Conservation (phyloP, 2,113 vertebrate species). For the Bothrops jararaca region DNA sequence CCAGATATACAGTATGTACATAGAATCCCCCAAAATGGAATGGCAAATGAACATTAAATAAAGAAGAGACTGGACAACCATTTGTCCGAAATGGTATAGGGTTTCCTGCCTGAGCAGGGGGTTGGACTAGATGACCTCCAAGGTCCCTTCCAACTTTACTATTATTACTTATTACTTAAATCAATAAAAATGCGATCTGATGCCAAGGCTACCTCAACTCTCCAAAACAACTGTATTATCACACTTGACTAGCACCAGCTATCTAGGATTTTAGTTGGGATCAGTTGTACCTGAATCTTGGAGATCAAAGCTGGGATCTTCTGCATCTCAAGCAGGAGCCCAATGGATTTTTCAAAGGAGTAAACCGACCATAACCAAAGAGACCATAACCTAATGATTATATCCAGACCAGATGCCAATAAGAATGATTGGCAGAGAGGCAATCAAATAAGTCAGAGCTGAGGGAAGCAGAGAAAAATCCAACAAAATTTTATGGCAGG, state of each 20-base stretch:
- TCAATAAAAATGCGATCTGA: background rate
- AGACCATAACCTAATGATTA: background rate
- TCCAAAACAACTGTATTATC: background rate
- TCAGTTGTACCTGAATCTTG: background rate
- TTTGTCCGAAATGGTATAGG: too few species aligned
- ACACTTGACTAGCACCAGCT: background rate
- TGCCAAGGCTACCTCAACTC: background rate
- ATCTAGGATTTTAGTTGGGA: background rate
- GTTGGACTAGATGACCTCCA: too few species aligned
- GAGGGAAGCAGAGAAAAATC: background rate
- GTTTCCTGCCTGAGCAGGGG: too few species aligned
- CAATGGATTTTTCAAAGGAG: background rate
- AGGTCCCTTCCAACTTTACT: too few species aligned
- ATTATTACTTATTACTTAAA: too few species aligned
- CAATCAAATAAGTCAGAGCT: background rate
- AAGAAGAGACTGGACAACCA: too few species aligned
- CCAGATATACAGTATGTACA: background rate
- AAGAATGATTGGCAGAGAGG: background rate
- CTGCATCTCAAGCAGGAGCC: background rate
- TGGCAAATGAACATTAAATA: background rate
- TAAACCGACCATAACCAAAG: background rate
- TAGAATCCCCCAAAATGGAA: background rate
- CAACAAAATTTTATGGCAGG: background rate
- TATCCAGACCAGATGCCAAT: background rate
- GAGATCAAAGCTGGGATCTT: background rate